phyloP scores from a whole-genome alignment of 2,888 invertebrate species.

The Mythimna loreyi region DNA sequence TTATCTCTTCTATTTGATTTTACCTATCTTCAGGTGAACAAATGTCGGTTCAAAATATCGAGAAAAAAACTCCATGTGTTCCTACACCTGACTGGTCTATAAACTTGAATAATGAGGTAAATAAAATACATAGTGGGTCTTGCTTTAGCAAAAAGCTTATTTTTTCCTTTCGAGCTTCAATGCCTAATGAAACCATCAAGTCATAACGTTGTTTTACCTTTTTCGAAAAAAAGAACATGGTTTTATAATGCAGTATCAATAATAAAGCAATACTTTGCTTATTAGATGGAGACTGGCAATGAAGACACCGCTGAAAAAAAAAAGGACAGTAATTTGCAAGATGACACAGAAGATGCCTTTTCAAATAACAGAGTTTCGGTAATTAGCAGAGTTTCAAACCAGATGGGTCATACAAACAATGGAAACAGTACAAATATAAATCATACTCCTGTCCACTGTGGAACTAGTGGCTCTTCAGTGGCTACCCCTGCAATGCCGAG shows the following conservation, averaged over 20 bases:
- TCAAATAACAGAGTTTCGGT: conserved; percentile 31
- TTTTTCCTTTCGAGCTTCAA: no score
- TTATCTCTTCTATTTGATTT: not conserved
- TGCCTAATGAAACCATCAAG: no score
- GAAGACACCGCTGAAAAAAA: conserved; percentile 15
- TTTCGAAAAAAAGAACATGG: not conserved
- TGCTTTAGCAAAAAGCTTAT: not conserved
- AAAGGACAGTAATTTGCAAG: conserved; percentile 4
- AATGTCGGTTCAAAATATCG: conserved; percentile 25
- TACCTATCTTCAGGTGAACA: not conserved
- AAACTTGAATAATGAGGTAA: conserved; percentile 50
- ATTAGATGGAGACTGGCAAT: conserved; percentile 41
- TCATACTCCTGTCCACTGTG: conserved; percentile 38
- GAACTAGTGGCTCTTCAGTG: conserved; percentile 27
- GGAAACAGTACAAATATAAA: conserved; percentile 13
- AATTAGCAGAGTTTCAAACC: conserved; percentile 30
- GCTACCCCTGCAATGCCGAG: conserved; percentile 57
- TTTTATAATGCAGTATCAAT: not conserved
- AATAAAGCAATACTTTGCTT: conserved; percentile 12
- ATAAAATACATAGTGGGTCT: not conserved
- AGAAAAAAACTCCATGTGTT: conserved; percentile 64
- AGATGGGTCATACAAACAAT: conserved; percentile 11
- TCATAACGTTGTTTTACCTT: no score
- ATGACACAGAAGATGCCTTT: not conserved
- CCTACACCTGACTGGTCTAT: conserved; percentile 70